phyloP scores from a whole-genome alignment of 1,140 invertebrate species.

The Diprion similis region DNA sequence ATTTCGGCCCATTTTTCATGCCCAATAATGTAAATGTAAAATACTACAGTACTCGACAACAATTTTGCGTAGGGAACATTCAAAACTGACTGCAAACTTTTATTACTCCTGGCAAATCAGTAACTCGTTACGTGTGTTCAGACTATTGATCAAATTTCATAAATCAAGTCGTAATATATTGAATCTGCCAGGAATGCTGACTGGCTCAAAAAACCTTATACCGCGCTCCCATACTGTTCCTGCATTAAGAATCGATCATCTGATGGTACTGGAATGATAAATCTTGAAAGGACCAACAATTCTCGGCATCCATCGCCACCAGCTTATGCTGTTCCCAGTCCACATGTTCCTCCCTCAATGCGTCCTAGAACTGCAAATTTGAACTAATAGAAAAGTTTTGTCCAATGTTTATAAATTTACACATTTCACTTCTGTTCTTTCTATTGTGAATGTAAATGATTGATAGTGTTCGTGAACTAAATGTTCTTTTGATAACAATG shows the following conservation, averaged over 20 bases:
- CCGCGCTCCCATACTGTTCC: conserved; percentile 26
- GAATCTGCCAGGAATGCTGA: conserved; percentile 37
- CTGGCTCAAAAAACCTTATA: conserved; percentile 48
- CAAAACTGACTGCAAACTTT: not conserved
- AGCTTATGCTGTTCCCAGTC: conserved; percentile 9
- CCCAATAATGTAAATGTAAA: too few species aligned
- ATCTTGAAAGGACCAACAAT: conserved; percentile 33
- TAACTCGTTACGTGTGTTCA: not conserved
- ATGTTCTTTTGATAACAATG: not conserved
- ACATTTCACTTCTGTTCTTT: too few species aligned
- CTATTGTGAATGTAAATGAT: too few species aligned
- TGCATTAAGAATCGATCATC: conserved; percentile 24
- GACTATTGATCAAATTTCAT: too few species aligned
- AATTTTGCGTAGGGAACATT: not conserved
- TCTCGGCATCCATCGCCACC: conserved; percentile 27
- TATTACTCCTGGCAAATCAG: not conserved
- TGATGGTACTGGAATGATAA: conserved; percentile 10
- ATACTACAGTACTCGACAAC: too few species aligned
- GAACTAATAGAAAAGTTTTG: not conserved
- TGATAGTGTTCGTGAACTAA: not conserved
- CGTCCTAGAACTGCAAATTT: not conserved
- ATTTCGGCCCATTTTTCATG: too few species aligned
- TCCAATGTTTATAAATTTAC: not conserved
- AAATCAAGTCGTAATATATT: conserved; percentile 19
- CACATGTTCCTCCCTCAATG: conserved; percentile 14